A percentile compares a stretch with the other conserved stretches of the same genome.
Evolutionary conservation across 2,888 invertebrate genomes (phyloP).

Genomic region (Ectemnius cavifrons): DNA sequence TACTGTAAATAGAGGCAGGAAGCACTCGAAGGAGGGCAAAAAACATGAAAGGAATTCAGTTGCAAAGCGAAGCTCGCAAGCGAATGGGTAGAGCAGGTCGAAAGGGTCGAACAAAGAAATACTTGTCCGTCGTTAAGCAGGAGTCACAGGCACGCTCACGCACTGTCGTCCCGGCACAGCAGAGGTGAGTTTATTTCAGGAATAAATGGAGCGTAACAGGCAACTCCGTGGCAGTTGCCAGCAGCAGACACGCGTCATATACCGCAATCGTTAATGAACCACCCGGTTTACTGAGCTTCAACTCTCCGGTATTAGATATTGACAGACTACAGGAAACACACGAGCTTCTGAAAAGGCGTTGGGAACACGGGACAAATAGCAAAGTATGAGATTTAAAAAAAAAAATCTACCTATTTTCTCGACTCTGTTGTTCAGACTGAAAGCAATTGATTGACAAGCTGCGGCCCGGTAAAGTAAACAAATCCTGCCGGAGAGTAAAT

Average conservation of each 20-base stretch:
- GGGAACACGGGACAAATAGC: background rate
- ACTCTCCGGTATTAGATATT: slow-evolving; percentile 26
- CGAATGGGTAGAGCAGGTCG: too few relatives aligned
- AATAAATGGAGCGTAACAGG: slow-evolving; percentile 40
- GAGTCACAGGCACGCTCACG: background rate
- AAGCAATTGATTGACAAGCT: background rate
- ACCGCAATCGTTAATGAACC: slow-evolving; percentile 10
- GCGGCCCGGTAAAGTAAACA: background rate
- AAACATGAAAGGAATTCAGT: too few relatives aligned
- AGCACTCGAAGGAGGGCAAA: too few relatives aligned
- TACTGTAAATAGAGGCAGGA: too few relatives aligned
- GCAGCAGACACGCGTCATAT: slow-evolving; percentile 2
- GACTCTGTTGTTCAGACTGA: background rate
- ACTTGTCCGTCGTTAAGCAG: too few relatives aligned
- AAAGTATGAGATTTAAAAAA: background rate
- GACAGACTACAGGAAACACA: background rate
- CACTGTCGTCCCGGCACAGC: too few relatives aligned
- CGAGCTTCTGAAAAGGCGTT: background rate
- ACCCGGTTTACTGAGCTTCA: background rate
- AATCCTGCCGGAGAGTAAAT: too few relatives aligned
- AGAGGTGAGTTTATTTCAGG: slow-evolving; percentile 12
- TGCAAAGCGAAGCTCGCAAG: too few relatives aligned
- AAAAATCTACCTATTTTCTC: background rate
- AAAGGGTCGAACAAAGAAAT: too few relatives aligned
- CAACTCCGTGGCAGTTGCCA: slow-evolving; percentile 15